Percentiles rank a stretch among this genome's conserved stretches.
Evolutionary conservation across 1,140 invertebrate genomes (phyloP).

Genomic region (Brachionus asplanchnoidis): DNA sequence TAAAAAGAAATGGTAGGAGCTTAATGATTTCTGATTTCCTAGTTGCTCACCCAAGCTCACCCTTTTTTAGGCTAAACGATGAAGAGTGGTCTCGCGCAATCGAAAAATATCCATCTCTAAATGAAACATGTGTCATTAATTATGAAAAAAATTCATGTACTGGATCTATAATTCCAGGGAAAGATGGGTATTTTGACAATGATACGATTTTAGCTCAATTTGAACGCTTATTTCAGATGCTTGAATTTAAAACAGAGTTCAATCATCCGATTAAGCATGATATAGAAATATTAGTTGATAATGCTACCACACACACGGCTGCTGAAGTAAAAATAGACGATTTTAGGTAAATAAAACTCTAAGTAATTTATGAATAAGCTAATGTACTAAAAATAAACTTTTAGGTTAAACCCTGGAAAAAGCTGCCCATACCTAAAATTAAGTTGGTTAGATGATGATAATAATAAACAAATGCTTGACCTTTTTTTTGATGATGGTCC

Average conservation of each 20-base stretch:
- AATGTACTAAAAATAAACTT: background rate
- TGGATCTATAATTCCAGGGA: background rate
- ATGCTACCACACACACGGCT: background rate
- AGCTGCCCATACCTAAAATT: background rate
- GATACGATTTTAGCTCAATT: background rate
- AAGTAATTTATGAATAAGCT: background rate
- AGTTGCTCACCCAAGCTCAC: background rate
- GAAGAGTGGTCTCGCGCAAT: background rate
- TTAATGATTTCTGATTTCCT: slow-evolving; percentile 2
- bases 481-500: background rate
- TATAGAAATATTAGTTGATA: background rate
- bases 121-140: background rate
- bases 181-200: background rate
- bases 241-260: background rate
- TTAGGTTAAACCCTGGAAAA: background rate
- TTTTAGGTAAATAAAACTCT: background rate
- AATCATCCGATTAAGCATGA: background rate
- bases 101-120: background rate
- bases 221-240: background rate
- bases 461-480: background rate
- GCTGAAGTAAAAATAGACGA: background rate
- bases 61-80: background rate
- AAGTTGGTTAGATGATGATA: background rate
- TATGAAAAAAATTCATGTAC: slow-evolving; percentile 8
- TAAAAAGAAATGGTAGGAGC: background rate